Evolutionary conservation across 1,140 invertebrate species (phyloP).

Genomic region (Agraylea sexmaculata): DNA sequence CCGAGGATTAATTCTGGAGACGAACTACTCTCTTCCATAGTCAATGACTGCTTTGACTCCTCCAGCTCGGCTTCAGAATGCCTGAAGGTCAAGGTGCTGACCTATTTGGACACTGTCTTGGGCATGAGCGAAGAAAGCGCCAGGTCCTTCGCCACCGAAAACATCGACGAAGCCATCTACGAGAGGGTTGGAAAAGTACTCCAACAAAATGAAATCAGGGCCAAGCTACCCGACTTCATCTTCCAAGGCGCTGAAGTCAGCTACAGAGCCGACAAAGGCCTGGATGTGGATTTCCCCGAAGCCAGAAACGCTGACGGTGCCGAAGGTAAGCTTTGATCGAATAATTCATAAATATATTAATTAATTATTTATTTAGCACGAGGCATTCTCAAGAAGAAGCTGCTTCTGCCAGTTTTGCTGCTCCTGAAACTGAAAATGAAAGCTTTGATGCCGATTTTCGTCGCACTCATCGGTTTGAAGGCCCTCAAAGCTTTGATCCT

Average conservation of each 20-base stretch:
- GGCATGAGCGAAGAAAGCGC: constrained; percentile 48
- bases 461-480: constrained; percentile 65
- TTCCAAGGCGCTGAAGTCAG: constrained; percentile 55
- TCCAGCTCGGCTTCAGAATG: constrained; percentile 54
- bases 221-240: constrained; percentile 58
- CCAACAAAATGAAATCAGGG: constrained; percentile 54
- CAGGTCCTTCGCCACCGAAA: constrained; percentile 41
- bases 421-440: constrained; percentile 74
- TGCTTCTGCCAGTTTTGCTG: constrained; percentile 62
- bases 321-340: constrained; percentile 28
- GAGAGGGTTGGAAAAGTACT: constrained; percentile 56
- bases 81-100: constrained; percentile 58
- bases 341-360: background rate
- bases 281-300: constrained; percentile 45
- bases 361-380: constrained; percentile 30
- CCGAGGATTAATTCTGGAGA: constrained; percentile 47
- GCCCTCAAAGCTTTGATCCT: constrained; percentile 70
- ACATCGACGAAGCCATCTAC: constrained; percentile 62
- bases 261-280: constrained; percentile 54
- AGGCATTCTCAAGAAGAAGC: constrained; percentile 64
- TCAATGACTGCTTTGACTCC: constrained; percentile 56
- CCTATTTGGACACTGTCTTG: constrained; percentile 55
- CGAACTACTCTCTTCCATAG: constrained; percentile 55
- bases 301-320: constrained; percentile 38
- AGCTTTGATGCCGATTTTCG: constrained; percentile 68